Conservation (phyloP, 2,888 invertebrate genomes). For the Macrosiphum euphorbiae region DNA sequence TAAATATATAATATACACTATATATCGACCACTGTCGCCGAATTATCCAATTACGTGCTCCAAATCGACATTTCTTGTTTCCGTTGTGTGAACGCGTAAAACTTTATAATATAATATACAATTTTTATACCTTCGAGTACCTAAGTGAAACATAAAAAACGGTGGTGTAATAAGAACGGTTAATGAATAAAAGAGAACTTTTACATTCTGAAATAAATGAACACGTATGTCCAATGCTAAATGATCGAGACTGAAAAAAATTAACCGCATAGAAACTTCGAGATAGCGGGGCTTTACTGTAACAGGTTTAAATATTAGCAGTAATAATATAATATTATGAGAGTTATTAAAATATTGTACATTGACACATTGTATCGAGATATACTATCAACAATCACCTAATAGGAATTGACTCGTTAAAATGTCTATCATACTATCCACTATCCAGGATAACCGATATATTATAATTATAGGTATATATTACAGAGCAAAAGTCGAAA, state of each 20-base stretch:
- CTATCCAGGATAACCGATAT: background rate
- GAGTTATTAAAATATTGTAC: background rate
- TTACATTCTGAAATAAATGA: background rate
- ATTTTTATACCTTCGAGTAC: background rate
- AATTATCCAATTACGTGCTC: background rate
- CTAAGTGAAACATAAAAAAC: background rate
- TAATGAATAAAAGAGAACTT: background rate
- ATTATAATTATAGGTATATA: background rate
- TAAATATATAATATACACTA: background rate
- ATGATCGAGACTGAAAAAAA: background rate
- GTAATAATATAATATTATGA: background rate
- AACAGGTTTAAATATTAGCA: background rate
- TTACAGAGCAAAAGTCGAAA: background rate
- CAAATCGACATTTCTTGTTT: background rate
- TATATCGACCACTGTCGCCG: background rate
- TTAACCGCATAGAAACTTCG: background rate
- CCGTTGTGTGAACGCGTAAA: background rate
- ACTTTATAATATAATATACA: background rate
- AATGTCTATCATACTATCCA: background rate
- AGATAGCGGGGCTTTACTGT: background rate
- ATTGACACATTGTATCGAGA: background rate
- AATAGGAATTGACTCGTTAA: background rate
- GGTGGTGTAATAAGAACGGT: fast-evolving
- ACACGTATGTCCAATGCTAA: background rate
- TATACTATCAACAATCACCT: background rate